phyloP scores from a whole-genome alignment of 2,113 vertebrate genomes.

The Corydoras maculifer region DNA sequence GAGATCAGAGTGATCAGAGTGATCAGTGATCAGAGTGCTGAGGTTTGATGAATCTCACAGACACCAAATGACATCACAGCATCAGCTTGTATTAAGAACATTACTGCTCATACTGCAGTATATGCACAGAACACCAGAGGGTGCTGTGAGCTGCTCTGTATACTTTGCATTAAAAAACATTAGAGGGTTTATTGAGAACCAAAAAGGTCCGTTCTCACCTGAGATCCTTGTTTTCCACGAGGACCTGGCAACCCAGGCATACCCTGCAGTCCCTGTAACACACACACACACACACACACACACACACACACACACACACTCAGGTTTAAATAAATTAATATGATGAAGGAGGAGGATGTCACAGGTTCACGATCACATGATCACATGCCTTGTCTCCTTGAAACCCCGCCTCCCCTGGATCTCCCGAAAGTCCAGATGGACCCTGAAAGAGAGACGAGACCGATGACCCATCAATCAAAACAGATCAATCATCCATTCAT shows the following conservation, averaged over 20 bases:
- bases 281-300: neutral
- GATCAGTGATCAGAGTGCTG: too few species aligned
- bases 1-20: too few species aligned
- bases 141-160: too few species aligned
- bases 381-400: constrained; percentile 89
- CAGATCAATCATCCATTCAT: too few species aligned
- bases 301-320: neutral
- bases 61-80: too few species aligned
- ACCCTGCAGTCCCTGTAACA: constrained; percentile 59
- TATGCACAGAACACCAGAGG: too few species aligned
- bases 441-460: constrained; percentile 67
- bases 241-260: constrained; percentile 79
- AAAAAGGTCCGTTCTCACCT: constrained; percentile 64
- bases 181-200: too few species aligned
- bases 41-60: too few species aligned
- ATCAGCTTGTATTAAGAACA: too few species aligned
- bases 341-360: neutral
- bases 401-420: constrained; percentile 87
- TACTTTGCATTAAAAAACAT: too few species aligned
- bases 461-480: neutral
- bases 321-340: neutral
- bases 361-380: too few species aligned
- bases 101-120: too few species aligned
- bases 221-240: constrained; percentile 80
- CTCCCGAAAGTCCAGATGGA: constrained; percentile 83